Evolutionary conservation across 1,140 invertebrate genomes (phyloP).

Genomic region (Heliconius nattereri): DNA sequence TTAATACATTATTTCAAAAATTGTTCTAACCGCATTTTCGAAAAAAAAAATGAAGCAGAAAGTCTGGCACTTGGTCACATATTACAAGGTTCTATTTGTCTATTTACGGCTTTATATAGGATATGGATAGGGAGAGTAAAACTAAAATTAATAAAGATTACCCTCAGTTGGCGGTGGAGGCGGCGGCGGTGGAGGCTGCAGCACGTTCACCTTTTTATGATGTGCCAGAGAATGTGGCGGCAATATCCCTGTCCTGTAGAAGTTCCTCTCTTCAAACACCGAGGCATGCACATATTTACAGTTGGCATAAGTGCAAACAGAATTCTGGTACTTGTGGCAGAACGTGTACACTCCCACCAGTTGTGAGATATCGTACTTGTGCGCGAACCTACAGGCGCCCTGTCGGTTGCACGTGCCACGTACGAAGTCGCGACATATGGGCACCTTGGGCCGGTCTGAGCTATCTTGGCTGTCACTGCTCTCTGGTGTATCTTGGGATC

Average conservation of each 20-base stretch:
- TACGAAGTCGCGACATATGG: constrained; percentile 60
- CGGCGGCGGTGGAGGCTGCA: constrained; percentile 37
- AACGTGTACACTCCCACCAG: constrained; percentile 56
- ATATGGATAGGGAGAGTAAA: no score
- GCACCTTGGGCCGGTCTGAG: constrained; percentile 28
- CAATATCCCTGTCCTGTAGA: constrained; percentile 55
- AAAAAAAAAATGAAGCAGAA: no score
- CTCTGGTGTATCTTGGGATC: not conserved
- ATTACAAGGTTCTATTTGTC: no score
- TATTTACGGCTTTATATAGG: not conserved
- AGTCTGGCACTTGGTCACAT: no score
- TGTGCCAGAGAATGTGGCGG: constrained; percentile 53
- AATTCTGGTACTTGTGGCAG: constrained; percentile 62
- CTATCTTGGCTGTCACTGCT: constrained; percentile 1
- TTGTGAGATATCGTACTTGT: constrained; percentile 54
- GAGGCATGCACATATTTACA: constrained; percentile 66
- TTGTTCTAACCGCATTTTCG: no score
- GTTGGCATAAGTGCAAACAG: constrained; percentile 46
- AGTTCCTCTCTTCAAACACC: constrained; percentile 63
- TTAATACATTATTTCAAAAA: no score
- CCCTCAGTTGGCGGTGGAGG: constrained; percentile 38
- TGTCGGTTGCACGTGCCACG: constrained; percentile 56
- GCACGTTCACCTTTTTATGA: constrained; percentile 33
- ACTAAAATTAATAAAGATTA: not conserved
- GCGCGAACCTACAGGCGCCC: constrained; percentile 52